Base-by-base conservation (phyloP, 30 jellyfish, hydroid and myxozoan species). In the Clytia hemisphaerica region DNA sequence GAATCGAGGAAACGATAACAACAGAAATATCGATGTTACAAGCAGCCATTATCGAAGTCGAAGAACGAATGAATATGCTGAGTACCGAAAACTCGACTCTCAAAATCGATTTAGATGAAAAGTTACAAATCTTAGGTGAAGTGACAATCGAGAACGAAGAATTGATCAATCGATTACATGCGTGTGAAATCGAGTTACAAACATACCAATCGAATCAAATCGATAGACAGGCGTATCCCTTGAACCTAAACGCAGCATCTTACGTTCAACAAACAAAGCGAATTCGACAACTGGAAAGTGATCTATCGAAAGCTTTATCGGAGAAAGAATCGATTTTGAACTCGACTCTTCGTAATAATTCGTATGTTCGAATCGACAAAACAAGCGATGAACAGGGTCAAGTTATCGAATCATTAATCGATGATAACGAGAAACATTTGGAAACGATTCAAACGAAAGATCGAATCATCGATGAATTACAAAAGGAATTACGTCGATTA, bases 21-120 rank as follows among this genome's bases (percentile, higher is more conserved):
- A 92, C 73, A 37, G 96, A 86, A 45, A 71, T 86, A 16, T 73
- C 82, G 7, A 77, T 90, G 16, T 68, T 86, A 72, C 94, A 78
- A 42, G 47, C 62, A 21, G 84, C 88, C 24, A 73, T 86, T 24
- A 25, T 21, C 14, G 76, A 69, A 19, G 51, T 50, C 37, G 81
- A 69, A 69, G 2, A 32, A 18, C 73, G 51, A 21, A 69, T 69
- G 81, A 45, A 45, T 5, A 22, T 37, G 16, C 37, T 69, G 29
- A 37, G 36, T 29, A 55, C 2, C 31, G 76, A 69, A 49, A 69
- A 50, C 47, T 21, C 27, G 29, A 14, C 24, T 36, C 14, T 31
- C 7, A 42, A 42, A 42, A 42, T 16, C 5, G 70, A 57, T 1
- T n/a, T 57, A 6, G 44, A 57, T 9, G 19, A 22, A 57, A 57